These are phyloP conservation scores for Capromys pilorides DNA, from an alignment of 2,797 vertebrate species.

Conservation along the genomic window DNA sequence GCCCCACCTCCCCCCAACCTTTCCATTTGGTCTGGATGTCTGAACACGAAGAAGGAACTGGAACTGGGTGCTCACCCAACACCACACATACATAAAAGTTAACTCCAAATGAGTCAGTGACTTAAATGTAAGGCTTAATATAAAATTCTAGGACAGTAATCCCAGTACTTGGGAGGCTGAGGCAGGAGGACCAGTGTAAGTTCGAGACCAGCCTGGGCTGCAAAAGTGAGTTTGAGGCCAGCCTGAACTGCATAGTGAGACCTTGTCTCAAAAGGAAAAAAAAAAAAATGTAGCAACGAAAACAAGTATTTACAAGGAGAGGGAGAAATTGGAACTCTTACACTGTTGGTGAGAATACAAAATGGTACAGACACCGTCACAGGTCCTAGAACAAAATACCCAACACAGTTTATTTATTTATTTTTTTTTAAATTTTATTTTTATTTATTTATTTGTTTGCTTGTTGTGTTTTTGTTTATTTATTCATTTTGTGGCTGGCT, in stretches of 20 bases:
- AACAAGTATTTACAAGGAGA: background rate
- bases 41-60: background rate
- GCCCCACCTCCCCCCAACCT: background rate
- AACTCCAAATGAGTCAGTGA: background rate
- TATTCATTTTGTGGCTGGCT: no score
- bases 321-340: background rate
- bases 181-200: no score
- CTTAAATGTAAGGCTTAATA: background rate
- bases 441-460: no score
- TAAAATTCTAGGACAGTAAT: background rate
- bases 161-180: no score
- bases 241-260: no score
- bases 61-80: background rate
- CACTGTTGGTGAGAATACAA: background rate
- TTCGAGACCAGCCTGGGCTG: no score
- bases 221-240: no score
- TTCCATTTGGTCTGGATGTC: background rate
- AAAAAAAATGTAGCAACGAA: background rate
- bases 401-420: background rate
- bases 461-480: no score
- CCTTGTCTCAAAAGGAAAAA: no score
- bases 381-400: background rate
- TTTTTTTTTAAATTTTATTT: no score
- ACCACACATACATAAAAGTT: background rate
- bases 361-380: background rate